Conservation (phyloP, 2,113 vertebrate genomes). For the Spea bombifrons region DNA sequence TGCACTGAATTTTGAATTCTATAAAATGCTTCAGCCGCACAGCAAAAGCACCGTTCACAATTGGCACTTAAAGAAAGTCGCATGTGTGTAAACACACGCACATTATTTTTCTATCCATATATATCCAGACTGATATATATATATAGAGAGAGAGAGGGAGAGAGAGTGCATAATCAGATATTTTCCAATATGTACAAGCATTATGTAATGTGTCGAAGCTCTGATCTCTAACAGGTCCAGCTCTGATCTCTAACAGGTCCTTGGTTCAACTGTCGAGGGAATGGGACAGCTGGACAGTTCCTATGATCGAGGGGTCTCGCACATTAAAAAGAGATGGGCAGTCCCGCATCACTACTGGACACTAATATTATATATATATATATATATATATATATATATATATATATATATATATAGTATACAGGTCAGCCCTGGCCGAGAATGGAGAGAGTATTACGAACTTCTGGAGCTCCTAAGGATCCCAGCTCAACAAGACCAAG, state of each 20-base stretch:
- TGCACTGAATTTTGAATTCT: background rate
- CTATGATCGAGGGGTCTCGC: background rate
- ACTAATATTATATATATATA: background rate
- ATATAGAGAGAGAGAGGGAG: constrained; percentile 15
- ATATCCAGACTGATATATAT: background rate
- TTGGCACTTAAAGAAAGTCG: constrained; percentile 12
- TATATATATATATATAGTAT: background rate
- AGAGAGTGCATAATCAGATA: constrained; percentile 24
- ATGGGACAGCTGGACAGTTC: constrained; percentile 21
- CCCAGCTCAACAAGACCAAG: constrained; percentile 28
- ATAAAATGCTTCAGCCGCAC: background rate
- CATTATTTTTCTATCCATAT: background rate
- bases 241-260: constrained; percentile 31
- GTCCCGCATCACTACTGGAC: constrained; percentile 9
- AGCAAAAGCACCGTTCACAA: background rate
- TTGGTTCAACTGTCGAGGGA: constrained; percentile 7
- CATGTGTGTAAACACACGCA: background rate
- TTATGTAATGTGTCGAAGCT: background rate
- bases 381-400: no score
- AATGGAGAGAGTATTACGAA: constrained; percentile 7
- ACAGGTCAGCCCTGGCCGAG: constrained; percentile 29
- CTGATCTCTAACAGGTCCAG: constrained; percentile 32
- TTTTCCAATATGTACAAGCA: background rate
- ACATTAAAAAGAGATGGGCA: constrained; percentile 3
- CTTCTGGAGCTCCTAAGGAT: constrained; percentile 15